phyloP scores from a whole-genome alignment of 1,140 invertebrate genomes.

The Pseudomyrmex flavicornis region DNA sequence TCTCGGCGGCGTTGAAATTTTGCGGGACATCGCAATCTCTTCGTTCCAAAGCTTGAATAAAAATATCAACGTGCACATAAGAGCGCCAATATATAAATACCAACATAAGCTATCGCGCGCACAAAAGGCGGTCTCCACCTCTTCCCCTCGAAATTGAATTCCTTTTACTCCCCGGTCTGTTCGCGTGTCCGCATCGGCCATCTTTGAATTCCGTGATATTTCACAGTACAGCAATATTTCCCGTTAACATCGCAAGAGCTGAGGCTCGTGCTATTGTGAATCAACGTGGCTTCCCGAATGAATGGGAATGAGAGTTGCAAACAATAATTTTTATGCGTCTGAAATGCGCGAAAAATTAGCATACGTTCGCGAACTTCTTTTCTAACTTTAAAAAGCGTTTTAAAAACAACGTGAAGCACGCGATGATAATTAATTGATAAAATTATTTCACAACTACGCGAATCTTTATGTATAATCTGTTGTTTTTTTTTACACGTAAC shows the following conservation, averaged over 20 bases:
- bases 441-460: too few species aligned
- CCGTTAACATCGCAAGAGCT: constrained; percentile 44
- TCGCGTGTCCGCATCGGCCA: constrained; percentile 63
- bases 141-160: constrained; percentile 67
- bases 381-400: not conserved
- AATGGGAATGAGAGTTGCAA: constrained; percentile 13
- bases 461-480: too few species aligned
- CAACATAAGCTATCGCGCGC: constrained; percentile 39
- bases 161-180: constrained; percentile 61
- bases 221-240: constrained; percentile 73
- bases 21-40: constrained; percentile 33
- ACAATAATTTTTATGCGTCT: constrained; percentile 16
- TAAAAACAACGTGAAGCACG: not conserved
- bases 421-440: too few species aligned
- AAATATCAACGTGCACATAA: constrained; percentile 57
- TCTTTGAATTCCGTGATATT: constrained; percentile 76
- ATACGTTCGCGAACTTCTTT: not conserved
- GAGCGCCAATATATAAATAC: constrained; percentile 68
- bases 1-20: not conserved
- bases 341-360: not conserved
- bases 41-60: constrained; percentile 29
- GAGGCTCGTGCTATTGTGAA: constrained; percentile 34
- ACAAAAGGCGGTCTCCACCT: constrained; percentile 53
- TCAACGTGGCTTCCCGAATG: constrained; percentile 34
- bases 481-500: too few species aligned